Evolutionary conservation across 2,888 invertebrate genomes (phyloP), one percentile per base, ranked within the genome.

Genomic region (Leuctra nigra): DNA sequence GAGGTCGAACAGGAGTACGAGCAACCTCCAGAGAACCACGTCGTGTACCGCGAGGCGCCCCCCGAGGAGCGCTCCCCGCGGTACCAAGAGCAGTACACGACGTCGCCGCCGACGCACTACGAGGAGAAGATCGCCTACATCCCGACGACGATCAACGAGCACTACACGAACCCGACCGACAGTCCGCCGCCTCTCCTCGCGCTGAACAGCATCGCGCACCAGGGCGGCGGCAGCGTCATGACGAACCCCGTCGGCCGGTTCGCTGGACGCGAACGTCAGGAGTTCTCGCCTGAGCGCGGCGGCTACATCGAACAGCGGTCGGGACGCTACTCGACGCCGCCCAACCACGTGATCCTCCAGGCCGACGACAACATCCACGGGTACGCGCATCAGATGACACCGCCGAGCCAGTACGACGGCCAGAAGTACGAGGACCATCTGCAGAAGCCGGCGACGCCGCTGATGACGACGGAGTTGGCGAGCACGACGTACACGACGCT

Each of bases 401-500:
- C 7, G 56, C 54, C 23, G 64, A n/a, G 44, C 7, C 33, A 53
- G 25, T 53, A 53, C 39, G 55, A 58, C 20, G 29, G 14, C 56
- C 38, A 13, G 29, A 54, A 24, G 23, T 48, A 50, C 13, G 54
- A 56, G 11, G 50, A 47, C 0, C 56, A 53, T 39, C 35, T 56
- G 11, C 50, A 48, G 14, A 35, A 48, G 7, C n/a, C 39, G 3
- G 33, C 20, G 33, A 23, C 13, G 1, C 36, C 50, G 22, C 33
- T 50, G 9, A 33, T 35, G 33, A 65, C 69, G 2, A 20, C 6
- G 2, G 50, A 56, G 62, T 62, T 1, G 64, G 66, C 11, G 59
- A 70, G 70, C 38, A 74, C 66, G 62, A 83, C 77, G 20, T 83
- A 83, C 64, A 81, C 83, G 0, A 81, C 81, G 62, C 69, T 84